Evolutionary conservation across 2,888 invertebrate species (phyloP), one percentile per base, ranked within the genome.

Genomic region (Odontocolon sp.): DNA sequence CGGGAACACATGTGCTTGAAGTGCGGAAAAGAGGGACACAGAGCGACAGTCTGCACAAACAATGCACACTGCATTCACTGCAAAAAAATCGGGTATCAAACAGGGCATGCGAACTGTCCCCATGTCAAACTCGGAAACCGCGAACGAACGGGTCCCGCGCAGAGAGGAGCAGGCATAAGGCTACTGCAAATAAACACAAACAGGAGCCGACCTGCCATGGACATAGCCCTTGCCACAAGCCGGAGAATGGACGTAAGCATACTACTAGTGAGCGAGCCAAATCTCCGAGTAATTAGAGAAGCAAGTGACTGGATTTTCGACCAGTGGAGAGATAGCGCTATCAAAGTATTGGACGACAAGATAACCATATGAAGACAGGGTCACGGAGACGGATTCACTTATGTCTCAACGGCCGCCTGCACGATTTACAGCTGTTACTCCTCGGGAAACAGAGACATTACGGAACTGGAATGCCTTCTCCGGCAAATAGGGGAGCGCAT

Each of bases 1-100:
- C 68, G 79, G 42, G 36, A 50, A 6, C 52, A 66, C 18, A 45
- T 71, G 1, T 83, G 82, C 67, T 21, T 72, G 26, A 82, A 80
- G 38, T 81, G 81, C 31, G 61, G 69, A 14, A 59, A 78, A 23
- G 69, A 80, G 9, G 77, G 78, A 4, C 81, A 82, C 40, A 76
- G 36, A 38, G 77, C 74, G 54, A 47, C 38, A 8, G 45, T 68
- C 1, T 82, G 82, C 56, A 42, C 5, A 36, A 78, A 78, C 33
- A 31, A 61, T 11, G 23, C 75, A 0, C 78, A 67, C 66, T 82
- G 80, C 38, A 23, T 81, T 3, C 69, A 63, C 14, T 82, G 79
- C 36, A 42, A 79, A 6, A 3, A 18, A 45, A 64, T 75, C 23
- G 77, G 45, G 5, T 18, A 45, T 45, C 45, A 45, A 18, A 45